Evolutionary conservation across 1,140 invertebrate genomes (phyloP), one percentile per base, ranked within the genome.

Genomic region (Bathynomus jamesi): DNA sequence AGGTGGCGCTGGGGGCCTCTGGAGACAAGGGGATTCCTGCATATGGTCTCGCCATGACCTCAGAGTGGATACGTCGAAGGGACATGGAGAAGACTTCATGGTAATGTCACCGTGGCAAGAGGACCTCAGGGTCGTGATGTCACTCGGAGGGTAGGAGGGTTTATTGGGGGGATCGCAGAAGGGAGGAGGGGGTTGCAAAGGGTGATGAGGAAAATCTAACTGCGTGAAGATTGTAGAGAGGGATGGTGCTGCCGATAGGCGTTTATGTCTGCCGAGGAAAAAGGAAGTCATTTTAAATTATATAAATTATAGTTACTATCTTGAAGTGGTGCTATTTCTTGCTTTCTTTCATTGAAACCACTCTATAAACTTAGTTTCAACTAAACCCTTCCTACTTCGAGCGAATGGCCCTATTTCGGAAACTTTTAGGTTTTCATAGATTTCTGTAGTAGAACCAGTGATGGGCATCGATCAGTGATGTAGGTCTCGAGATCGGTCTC

Each of bases 151-250:
- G 21, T 53, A 53, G 21, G 13, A 53, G 21, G 13, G 13, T 53
- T 53, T 53, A 21, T 53, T 11, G 21, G 40, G 40, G 13, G 40
- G 40, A 5, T 53, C 40, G 40, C 40, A 53, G 21, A 53, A 53
- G 40, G 40, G 40, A 53, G 40, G 11, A 11, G 40, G 40, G 21
- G 40, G 40, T 5, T 53, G 40, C 21, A 53, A 53, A 53, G 40
- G 40, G 21, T 53, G 40, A 53, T 53, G 40, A 17, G 40, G 40
- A 53, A 53, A 53, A 25, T 74, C 72, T 13, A 66, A 64, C 8
- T 53, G 40, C 2, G 68, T 63, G 28, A 74, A 70, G 7, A 74
- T 67, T 28, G 72, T 74, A 27, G 72, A 74, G 17, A 74, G 32
- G 4, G 72, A 70, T 24, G 68, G 27, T 61, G 72, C 31, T 13